Evolutionary conservation across 1,140 invertebrate species (phyloP).

Genomic region (Cheumatopsyche charites): DNA sequence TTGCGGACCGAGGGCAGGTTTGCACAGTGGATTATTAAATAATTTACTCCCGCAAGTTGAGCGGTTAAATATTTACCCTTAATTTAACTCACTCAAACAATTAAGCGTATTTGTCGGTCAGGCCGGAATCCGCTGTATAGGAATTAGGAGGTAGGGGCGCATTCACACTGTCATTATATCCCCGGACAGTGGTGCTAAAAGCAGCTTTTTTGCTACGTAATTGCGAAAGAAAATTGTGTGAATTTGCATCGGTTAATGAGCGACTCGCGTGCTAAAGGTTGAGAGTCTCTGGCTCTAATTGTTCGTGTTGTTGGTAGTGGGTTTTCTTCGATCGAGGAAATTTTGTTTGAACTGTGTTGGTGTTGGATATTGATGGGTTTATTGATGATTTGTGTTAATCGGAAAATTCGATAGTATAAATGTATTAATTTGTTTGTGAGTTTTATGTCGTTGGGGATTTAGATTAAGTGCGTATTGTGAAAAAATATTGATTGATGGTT

Average conservation of each 20-base stretch:
- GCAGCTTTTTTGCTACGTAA: background rate
- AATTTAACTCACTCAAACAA: conserved; percentile 43
- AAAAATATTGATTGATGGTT: no score
- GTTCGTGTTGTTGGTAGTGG: conserved; percentile 3
- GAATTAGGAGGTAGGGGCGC: background rate
- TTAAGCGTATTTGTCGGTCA: conserved; percentile 40
- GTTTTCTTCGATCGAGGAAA: no score
- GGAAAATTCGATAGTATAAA: no score
- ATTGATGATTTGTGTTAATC: no score
- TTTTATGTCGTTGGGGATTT: no score
- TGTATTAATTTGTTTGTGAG: no score
- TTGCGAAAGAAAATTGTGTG: no score
- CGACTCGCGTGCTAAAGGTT: conserved; percentile 1
- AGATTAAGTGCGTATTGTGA: no score
- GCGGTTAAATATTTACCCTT: conserved; percentile 42
- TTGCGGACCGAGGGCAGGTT: background rate
- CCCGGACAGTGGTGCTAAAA: background rate
- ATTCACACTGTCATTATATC: conserved; percentile 16
- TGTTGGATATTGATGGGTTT: no score
- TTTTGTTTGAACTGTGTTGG: no score
- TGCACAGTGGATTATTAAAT: conserved; percentile 36
- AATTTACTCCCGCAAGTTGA: conserved; percentile 37
- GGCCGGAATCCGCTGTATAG: conserved; percentile 34
- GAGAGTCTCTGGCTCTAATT: conserved; percentile 2
- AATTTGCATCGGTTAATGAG: conserved; percentile 1